Evolutionary conservation across 2,888 invertebrate genomes (phyloP), one percentile per base, ranked within the genome.

Genomic region (Phlogophora meticulosa): DNA sequence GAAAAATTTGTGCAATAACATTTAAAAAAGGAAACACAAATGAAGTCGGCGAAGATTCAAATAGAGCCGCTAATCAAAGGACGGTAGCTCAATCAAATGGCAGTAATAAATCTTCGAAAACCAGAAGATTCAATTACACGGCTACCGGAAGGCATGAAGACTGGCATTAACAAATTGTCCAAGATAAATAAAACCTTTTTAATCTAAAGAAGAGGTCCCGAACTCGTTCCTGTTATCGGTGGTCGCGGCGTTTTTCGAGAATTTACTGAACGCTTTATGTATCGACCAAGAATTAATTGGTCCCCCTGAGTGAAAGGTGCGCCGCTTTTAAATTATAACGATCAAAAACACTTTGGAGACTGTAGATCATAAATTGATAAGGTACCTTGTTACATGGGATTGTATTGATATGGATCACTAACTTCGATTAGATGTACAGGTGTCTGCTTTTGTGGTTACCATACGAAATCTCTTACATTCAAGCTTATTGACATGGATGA

Each of bases 111-210:
- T 94, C 93, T 92, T 87, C 85, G 61, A 91, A 94, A 94, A 93
- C 94, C 93, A 93, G 92, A 93, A 93, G 94, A 94, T 94, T 94
- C 94, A 94, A 94, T 95, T 93, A 95, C 91, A 92, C 87, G 83
- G 93, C 95, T 95, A 94, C 95, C 93, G 94, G 92, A 94, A 92
- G 89, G 90, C 91, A 87, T 85, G 84, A 87, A 87, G 88, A 93
- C 92, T 94, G 95, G 92, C 94, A 94, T 90, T 94, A 94, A 95
- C 95, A 94, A 95, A 95, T 95, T 94, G 92, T 92, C 85, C 87
- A 91, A 94, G 94, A 95, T 95, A 94, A 94, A 94, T 93, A 94
- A 93, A 92, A 91, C 90, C 91, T 93, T 91, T 92, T 93, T 92
- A 92, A 92, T 90, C 87, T 86, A 85, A 86, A 87, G 88, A 89